Evolutionary conservation across 1,140 invertebrate species (phyloP).

Genomic region (Caenorhabditis brenneri): DNA sequence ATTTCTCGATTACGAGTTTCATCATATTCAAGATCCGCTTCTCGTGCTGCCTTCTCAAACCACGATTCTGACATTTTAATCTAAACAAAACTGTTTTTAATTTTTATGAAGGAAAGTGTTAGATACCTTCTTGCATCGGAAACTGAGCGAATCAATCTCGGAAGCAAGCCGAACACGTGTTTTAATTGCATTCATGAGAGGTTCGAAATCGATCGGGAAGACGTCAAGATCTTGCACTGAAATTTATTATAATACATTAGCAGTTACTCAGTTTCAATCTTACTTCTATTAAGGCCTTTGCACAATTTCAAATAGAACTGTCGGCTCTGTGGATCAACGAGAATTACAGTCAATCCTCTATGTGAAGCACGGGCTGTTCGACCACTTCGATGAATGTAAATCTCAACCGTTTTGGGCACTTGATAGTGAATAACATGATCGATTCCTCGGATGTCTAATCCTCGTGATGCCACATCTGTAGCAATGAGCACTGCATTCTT

Average conservation of each 20-base stretch:
- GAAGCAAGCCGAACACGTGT: constrained; percentile 80
- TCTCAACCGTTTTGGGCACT: constrained; percentile 90
- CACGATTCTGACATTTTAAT: constrained; percentile 76
- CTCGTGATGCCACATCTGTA: constrained; percentile 94
- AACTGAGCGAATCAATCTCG: constrained; percentile 80
- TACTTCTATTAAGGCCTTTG: constrained; percentile 81
- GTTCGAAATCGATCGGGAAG: constrained; percentile 78
- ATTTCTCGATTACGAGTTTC: constrained; percentile 80
- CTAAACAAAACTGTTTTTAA: constrained; percentile 48
- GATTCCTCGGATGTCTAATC: constrained; percentile 90
- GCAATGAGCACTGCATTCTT: constrained; percentile 83
- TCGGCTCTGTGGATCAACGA: constrained; percentile 87
- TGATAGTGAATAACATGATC: constrained; percentile 97
- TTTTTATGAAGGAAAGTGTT: neutral
- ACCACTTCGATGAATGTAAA: constrained; percentile 94
- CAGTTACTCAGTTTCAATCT: neutral
- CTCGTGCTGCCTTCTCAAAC: constrained; percentile 82
- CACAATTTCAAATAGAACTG: constrained; percentile 82
- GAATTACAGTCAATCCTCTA: constrained; percentile 86
- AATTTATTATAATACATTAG: constrained; percentile 58
- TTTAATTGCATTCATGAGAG: constrained; percentile 76
- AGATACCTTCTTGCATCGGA: constrained; percentile 76
- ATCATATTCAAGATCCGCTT: constrained; percentile 81
- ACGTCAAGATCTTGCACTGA: constrained; percentile 81
- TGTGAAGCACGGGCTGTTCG: constrained; percentile 87